These are phyloP conservation scores for Harpegnathos saltator DNA, from an alignment of 1,140 invertebrate genomes.

Conservation along the genomic window DNA sequence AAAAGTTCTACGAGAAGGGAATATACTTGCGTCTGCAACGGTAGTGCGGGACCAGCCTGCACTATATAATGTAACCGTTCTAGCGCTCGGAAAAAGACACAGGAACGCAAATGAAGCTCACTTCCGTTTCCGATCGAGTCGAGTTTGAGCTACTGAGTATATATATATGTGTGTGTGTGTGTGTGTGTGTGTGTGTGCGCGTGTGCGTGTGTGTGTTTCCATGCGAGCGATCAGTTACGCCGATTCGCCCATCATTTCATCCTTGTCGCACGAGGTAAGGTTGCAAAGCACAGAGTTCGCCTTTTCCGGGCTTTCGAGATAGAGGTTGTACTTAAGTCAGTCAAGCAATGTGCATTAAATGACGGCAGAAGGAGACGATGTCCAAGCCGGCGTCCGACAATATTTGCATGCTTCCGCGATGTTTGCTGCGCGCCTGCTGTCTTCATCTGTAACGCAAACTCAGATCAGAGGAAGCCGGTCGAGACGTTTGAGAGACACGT, in stretches of 20 bases:
- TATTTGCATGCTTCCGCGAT: conserved; percentile 56
- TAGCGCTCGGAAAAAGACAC: conserved; percentile 15
- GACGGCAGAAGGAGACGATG: conserved; percentile 73
- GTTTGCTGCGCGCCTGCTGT: conserved; percentile 39
- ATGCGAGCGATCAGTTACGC: not conserved
- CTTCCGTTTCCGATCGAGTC: conserved; percentile 13
- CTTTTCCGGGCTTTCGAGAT: conserved; percentile 60
- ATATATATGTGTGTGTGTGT: too few relatives aligned
- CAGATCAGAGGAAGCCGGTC: not conserved
- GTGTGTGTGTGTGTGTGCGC: too few relatives aligned
- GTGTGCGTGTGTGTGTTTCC: too few relatives aligned
- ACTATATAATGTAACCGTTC: not conserved
- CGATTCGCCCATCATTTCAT: conserved; percentile 72
- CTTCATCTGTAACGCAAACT: conserved; percentile 70
- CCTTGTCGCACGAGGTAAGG: conserved; percentile 66
- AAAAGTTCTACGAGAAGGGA: too few relatives aligned
- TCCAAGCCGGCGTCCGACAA: conserved; percentile 69
- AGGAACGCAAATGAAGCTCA: conserved; percentile 30
- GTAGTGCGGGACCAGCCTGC: conserved; percentile 47
- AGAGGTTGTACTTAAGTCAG: conserved; percentile 76
- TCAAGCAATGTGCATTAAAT: conserved; percentile 76
- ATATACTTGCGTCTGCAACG: conserved; percentile 19
- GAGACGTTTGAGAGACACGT: not conserved
- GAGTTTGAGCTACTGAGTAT: conserved; percentile 45
- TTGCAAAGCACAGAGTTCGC: conserved; percentile 70